phyloP scores from a whole-genome alignment of 2,113 vertebrate genomes.

The Tychaedon coryphoeus region DNA sequence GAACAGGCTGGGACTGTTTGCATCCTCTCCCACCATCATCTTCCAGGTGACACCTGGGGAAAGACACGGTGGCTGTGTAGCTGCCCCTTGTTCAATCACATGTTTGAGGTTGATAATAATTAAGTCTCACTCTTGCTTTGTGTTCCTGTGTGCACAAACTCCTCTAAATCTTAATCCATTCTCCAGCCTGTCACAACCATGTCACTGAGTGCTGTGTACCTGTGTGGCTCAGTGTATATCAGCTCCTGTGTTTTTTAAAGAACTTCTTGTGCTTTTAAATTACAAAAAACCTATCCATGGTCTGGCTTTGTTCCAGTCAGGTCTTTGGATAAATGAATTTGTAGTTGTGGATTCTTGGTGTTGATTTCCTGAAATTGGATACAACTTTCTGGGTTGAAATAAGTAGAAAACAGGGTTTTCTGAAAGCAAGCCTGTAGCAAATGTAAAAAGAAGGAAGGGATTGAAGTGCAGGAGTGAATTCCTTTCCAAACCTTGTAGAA shows the following conservation, averaged over 20 bases:
- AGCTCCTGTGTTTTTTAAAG: not conserved
- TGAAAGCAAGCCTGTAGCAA: not conserved
- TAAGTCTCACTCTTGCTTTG: not conserved
- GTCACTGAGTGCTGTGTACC: not conserved
- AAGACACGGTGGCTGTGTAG: not conserved
- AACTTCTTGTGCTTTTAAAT: not conserved
- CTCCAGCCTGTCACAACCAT: not conserved
- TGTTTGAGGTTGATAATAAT: not conserved
- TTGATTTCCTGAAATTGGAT: not conserved
- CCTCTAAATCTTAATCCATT: not conserved
- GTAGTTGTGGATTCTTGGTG: not conserved
- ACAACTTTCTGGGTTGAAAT: not conserved
- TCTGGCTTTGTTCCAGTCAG: not conserved
- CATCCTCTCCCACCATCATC: no score
- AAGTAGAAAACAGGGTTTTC: not conserved
- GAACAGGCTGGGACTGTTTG: not conserved
- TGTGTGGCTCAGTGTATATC: not conserved
- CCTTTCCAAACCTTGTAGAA: not conserved
- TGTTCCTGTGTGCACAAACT: not conserved
- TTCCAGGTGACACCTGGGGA: not conserved
- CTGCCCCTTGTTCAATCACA: not conserved
- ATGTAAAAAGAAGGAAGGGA: not conserved
- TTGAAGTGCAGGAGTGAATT: not conserved
- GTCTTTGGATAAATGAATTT: not conserved
- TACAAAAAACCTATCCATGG: fast-evolving